phyloP scores from a whole-genome alignment of 1,140 invertebrate species.

The Panagrolaimus sp. region DNA sequence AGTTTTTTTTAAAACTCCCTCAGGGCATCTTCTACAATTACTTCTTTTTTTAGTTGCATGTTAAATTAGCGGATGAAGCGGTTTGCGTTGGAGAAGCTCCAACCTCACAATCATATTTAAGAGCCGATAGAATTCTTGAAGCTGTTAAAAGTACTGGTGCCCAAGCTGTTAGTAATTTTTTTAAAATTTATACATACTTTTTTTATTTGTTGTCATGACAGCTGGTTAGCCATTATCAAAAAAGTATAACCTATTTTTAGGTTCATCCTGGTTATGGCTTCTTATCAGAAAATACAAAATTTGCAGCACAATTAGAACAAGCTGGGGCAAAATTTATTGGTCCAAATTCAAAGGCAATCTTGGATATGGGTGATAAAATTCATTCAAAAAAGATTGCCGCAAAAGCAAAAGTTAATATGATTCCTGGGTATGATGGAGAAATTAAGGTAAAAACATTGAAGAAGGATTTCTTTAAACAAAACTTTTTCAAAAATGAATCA shows the following conservation, averaged over 20 bases:
- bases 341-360: conserved; percentile 67
- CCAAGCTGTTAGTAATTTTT: conserved; percentile 67
- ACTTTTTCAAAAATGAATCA: conserved; percentile 74
- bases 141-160: conserved; percentile 66
- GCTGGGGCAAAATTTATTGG: conserved; percentile 67
- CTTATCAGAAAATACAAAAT: conserved; percentile 70
- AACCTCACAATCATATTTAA: conserved; percentile 68
- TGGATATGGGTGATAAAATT: conserved; percentile 73
- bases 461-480: neutral
- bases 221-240: conserved; percentile 19
- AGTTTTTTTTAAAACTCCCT: too few relatives aligned
- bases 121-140: conserved; percentile 68
- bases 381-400: conserved; percentile 70
- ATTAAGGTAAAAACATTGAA: conserved; percentile 68
- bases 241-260: conserved; percentile 48
- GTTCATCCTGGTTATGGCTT: conserved; percentile 72
- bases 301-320: conserved; percentile 66
- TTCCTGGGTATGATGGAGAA: conserved; percentile 67
- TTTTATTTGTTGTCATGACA: neutral
- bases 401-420: conserved; percentile 68
- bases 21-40: too few relatives aligned
- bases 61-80: conserved; percentile 70
- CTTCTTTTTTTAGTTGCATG: too few relatives aligned
- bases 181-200: too few relatives aligned
- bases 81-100: conserved; percentile 69